Percentiles rank a stretch among this genome's conserved stretches.
Conservation (phyloP, 2,113 vertebrate species). For the Mastomys natalensis region DNA sequence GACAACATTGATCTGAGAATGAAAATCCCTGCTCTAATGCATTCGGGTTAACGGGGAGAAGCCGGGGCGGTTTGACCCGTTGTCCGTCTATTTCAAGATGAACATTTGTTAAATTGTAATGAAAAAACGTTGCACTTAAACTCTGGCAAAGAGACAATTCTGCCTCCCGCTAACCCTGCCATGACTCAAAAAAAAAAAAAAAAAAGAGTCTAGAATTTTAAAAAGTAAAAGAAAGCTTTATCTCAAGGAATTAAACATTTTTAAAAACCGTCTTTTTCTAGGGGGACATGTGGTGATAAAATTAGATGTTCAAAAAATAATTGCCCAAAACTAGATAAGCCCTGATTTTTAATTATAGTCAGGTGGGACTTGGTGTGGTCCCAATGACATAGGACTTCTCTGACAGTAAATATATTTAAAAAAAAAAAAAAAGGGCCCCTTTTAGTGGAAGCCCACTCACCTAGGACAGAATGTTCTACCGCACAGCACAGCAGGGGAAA, state of each 20-base stretch:
- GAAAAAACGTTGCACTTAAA: constrained; percentile 90
- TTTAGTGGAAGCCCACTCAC: constrained; percentile 64
- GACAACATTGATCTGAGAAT: constrained; percentile 82
- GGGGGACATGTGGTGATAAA: constrained; percentile 42
- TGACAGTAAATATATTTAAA: constrained; percentile 47
- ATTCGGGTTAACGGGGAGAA: constrained; percentile 84
- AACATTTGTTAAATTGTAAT: constrained; percentile 92
- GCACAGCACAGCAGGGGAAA: constrained; percentile 59
- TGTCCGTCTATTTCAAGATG: constrained; percentile 90
- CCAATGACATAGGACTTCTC: constrained; percentile 56
- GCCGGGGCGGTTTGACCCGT: constrained; percentile 84
- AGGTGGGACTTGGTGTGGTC: constrained; percentile 55
- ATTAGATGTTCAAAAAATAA: constrained; percentile 14
- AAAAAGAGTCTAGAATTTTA: constrained; percentile 68
- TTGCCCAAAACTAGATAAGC: neutral
- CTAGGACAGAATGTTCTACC: constrained; percentile 43
- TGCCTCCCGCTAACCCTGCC: constrained; percentile 54
- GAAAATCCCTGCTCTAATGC: constrained; percentile 82
- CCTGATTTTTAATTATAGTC: neutral
- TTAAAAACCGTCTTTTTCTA: constrained; percentile 73
- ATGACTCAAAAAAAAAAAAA: constrained; percentile 81
- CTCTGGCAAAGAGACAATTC: constrained; percentile 88
- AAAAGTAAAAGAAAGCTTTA: constrained; percentile 64
- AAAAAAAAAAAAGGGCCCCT: constrained; percentile 12
- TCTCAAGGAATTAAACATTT: constrained; percentile 81